phyloP scores from a whole-genome alignment of 2,888 invertebrate genomes.

The Teinopalpus imperialis region DNA sequence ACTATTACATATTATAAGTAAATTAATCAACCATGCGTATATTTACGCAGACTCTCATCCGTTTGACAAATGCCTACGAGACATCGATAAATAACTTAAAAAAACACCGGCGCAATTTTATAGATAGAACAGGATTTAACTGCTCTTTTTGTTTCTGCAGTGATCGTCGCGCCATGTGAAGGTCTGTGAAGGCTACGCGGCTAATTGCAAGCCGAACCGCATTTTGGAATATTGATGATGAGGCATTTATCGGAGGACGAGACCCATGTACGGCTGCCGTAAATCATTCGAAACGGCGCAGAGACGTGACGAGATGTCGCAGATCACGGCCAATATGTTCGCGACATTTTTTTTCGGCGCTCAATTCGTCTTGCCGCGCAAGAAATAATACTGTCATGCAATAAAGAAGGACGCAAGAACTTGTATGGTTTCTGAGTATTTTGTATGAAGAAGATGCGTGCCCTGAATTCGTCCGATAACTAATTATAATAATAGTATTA shows the following conservation, averaged over 20 bases:
- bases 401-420: slow-evolving; percentile 47
- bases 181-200: slow-evolving; percentile 75
- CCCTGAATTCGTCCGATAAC: not conserved
- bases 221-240: slow-evolving; percentile 82
- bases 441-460: slow-evolving; percentile 27
- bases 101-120: slow-evolving; percentile 58
- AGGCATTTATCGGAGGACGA: slow-evolving; percentile 79
- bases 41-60: not conserved
- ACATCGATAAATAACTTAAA: slow-evolving; percentile 44
- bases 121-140: slow-evolving; percentile 74
- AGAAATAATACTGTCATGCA: slow-evolving; percentile 37
- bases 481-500: no score
- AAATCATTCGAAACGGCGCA: slow-evolving; percentile 75
- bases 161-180: slow-evolving; percentile 59
- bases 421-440: slow-evolving; percentile 38
- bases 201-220: slow-evolving; percentile 77
- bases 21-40: slow-evolving; percentile 2
- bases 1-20: not conserved
- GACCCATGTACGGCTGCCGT: slow-evolving; percentile 74
- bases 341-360: slow-evolving; percentile 65
- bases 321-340: slow-evolving; percentile 71
- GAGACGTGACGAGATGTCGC: slow-evolving; percentile 78
- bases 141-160: slow-evolving; percentile 63
- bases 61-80: slow-evolving; percentile 20
- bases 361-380: slow-evolving; percentile 63